Conservation (phyloP, 2,797 vertebrate genomes). For the Momotus momota region DNA sequence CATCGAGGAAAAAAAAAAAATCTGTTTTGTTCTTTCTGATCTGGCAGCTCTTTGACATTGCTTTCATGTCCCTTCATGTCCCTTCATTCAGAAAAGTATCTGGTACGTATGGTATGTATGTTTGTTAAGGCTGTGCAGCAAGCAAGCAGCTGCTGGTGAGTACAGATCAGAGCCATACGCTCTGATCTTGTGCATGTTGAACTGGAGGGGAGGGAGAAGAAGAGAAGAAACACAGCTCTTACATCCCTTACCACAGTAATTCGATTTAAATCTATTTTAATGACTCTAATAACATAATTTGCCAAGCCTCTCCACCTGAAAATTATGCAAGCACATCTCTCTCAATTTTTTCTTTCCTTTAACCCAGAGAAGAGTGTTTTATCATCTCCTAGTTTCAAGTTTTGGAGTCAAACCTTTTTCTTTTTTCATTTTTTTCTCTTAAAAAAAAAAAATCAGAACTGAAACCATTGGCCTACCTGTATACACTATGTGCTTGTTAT, state of each 20-base stretch:
- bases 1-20: not conserved
- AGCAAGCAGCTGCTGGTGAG: not conserved
- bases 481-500: not conserved
- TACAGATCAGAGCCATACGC: not conserved
- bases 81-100: not conserved
- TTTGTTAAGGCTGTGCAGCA: not conserved
- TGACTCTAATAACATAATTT: slow-evolving; percentile 35
- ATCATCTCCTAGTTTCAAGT: not conserved
- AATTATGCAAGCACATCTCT: not conserved
- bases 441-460: not conserved
- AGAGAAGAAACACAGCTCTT: not conserved
- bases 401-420: not conserved
- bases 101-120: not conserved
- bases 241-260: not conserved
- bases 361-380: not conserved
- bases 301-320: not conserved
- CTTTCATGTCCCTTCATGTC: not conserved
- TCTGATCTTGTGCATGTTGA: not conserved
- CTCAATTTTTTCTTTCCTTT: not conserved
- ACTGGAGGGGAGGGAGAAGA: not conserved
- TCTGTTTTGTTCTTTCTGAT: not conserved
- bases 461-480: not conserved
- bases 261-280: slow-evolving; percentile 43
- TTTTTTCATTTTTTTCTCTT: not conserved
- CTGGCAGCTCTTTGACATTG: not conserved